Base-by-base conservation (phyloP, 2,888 invertebrate genomes). In the Meganola albula region DNA sequence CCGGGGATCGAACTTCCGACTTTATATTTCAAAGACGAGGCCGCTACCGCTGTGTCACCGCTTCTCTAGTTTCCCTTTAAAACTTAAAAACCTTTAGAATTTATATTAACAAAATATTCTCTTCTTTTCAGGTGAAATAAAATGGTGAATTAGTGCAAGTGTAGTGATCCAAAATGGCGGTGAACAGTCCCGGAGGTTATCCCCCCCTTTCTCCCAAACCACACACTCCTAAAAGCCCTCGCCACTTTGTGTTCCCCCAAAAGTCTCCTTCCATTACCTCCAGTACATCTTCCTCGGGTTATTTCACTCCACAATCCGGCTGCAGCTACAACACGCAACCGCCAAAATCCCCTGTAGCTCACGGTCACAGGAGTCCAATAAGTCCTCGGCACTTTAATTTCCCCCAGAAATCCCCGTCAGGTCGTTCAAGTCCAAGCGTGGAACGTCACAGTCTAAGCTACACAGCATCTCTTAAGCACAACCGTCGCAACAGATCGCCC, bases 331-430 rank as follows among this genome's bases (percentile, higher is more conserved):
- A 80, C 36, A 80, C 80, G 40, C 82, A 75, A 24, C 78, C 79
- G 1, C 86, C 86, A 0, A 86, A 84, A 34, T 85, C 85, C 4
- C 87, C 87, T 0, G 75, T 88, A 39, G 87, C 88, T 7, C 88
- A 88, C 10, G 88, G 88, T 1, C 88, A 87, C 27, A 64, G 87
- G 24, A 90, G 90, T 40, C 90, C 90, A 0, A 87, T 88, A 48
- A 86, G 88, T 21, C 88, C 89, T 0, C 78, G 88, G 16, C 89
- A 88, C 49, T 90, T 90, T 41, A 87, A 89, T 24, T 90, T 89
- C 49, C 88, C 80, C 2, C 83, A 83, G 48, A 83, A 85, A 31
- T 70, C 74, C 5, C 79, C 75, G 9, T 79, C 80, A n/a, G 83
- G 79, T 4, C 66, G 77, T 7, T 80, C 79, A 7, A 85, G 85